phyloP scores from a whole-genome alignment of 1,140 invertebrate species.

The Nasonia giraulti region DNA sequence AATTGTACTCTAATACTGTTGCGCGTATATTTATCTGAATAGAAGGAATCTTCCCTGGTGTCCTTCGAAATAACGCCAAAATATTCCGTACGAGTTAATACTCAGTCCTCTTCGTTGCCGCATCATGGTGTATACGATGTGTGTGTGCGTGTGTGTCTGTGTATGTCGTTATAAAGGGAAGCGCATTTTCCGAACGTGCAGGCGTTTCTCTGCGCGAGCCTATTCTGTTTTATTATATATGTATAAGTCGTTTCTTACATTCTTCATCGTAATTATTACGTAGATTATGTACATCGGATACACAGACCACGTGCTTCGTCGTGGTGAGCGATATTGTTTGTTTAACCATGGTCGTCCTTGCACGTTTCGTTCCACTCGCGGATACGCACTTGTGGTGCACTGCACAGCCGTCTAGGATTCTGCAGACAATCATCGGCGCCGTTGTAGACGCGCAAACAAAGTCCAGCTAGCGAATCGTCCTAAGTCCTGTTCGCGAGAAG shows the following conservation, averaged over 20 bases:
- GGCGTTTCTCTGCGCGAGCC: not conserved
- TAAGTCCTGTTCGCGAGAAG: conserved; percentile 36
- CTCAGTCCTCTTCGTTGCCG: not conserved
- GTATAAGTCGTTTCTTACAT: not conserved
- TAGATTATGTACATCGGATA: conserved; percentile 31
- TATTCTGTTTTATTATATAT: not conserved
- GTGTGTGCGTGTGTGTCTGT: not conserved
- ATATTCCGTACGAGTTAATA: not conserved
- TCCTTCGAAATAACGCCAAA: not conserved
- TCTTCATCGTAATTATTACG: not conserved
- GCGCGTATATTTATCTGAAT: not conserved
- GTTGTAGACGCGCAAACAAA: not conserved
- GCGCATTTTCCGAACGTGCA: conserved; percentile 28
- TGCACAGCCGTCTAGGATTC: not conserved
- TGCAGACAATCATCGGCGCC: not conserved
- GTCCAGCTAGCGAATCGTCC: conserved; percentile 14
- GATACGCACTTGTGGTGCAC: not conserved
- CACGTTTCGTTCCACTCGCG: not conserved
- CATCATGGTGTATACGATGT: not conserved
- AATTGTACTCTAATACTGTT: conserved; percentile 9
- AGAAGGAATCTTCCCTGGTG: not conserved
- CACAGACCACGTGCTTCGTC: not conserved
- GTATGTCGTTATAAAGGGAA: not conserved
- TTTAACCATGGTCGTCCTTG: not conserved
- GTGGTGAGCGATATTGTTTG: not conserved